These are phyloP conservation scores for Muscicapa adusta DNA, from an alignment of 2,113 vertebrate species.

Conservation along the genomic window DNA sequence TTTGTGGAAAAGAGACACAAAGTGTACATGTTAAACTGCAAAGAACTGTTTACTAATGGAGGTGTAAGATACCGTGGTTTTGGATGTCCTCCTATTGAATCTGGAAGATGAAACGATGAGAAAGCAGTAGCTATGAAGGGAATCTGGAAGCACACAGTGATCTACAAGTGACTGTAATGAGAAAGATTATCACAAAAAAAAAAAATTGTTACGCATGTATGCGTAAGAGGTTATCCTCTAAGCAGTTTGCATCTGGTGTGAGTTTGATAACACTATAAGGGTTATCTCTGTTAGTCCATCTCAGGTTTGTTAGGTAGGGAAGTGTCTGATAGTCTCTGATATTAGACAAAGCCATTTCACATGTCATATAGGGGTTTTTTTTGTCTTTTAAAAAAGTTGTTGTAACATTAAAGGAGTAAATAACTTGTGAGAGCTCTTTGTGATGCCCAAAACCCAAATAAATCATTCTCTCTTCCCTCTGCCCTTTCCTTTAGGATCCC, in stretches of 20 bases:
- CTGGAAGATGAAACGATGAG: background rate
- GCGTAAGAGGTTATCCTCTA: background rate
- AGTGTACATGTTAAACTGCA: fast-evolving
- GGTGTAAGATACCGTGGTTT: background rate
- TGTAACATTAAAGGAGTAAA: background rate
- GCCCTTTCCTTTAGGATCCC: conserved; percentile 82
- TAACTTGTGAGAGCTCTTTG: background rate
- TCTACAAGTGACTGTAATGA: background rate
- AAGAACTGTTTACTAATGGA: background rate
- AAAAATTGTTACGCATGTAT: fast-evolving
- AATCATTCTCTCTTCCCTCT: background rate
- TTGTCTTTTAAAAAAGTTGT: background rate
- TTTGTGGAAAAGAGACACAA: background rate
- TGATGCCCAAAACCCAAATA: background rate
- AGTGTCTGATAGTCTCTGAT: background rate
- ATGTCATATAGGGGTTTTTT: background rate
- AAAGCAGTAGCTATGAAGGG: background rate
- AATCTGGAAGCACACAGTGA: background rate
- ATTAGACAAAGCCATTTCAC: background rate
- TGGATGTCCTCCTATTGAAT: background rate
- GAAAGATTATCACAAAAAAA: background rate
- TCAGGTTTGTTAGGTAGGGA: background rate
- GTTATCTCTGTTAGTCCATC: background rate
- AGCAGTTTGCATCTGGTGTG: background rate
- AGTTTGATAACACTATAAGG: background rate